A percentile compares a stretch with the other conserved stretches of the same genome.
These are phyloP conservation scores for Melikaiella ostensackeni DNA, from an alignment of 2,888 invertebrate species.

Conservation along the genomic window DNA sequence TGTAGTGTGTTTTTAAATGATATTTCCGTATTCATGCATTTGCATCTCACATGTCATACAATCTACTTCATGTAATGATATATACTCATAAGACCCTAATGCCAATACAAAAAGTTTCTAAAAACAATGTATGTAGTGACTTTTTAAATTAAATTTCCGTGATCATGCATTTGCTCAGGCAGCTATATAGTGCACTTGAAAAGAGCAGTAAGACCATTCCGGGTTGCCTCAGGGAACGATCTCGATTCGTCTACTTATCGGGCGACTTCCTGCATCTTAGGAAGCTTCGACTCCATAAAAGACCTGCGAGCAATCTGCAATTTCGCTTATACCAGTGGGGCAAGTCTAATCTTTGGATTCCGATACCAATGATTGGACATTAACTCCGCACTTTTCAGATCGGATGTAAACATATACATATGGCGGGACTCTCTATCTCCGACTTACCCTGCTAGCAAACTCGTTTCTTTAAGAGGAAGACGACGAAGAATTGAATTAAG, in stretches of 20 bases:
- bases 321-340: conserved; percentile 35
- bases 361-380: conserved; percentile 39
- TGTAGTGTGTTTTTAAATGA: not conserved
- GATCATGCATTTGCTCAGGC: not conserved
- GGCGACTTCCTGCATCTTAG: conserved; percentile 35
- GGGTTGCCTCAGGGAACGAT: conserved; percentile 31
- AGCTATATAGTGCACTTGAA: not conserved
- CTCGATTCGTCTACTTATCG: conserved; percentile 38
- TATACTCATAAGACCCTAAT: no score
- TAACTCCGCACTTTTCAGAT: conserved; percentile 23
- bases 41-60: no score
- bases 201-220: conserved; percentile 6
- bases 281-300: conserved; percentile 39
- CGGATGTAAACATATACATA: conserved; percentile 34
- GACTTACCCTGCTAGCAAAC: conserved; percentile 11
- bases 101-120: no score
- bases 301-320: conserved; percentile 37
- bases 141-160: not conserved
- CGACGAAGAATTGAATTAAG: conserved; percentile 38
- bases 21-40: no score
- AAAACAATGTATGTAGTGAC: not conserved
- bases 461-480: conserved; percentile 21
- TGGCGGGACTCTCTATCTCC: not conserved
- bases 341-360: conserved; percentile 39
- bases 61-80: no score